A percentile compares a stretch with the other conserved stretches of the same genome.
phyloP scores from a whole-genome alignment of 2,888 invertebrate species.

The Trachelus tabidus region DNA sequence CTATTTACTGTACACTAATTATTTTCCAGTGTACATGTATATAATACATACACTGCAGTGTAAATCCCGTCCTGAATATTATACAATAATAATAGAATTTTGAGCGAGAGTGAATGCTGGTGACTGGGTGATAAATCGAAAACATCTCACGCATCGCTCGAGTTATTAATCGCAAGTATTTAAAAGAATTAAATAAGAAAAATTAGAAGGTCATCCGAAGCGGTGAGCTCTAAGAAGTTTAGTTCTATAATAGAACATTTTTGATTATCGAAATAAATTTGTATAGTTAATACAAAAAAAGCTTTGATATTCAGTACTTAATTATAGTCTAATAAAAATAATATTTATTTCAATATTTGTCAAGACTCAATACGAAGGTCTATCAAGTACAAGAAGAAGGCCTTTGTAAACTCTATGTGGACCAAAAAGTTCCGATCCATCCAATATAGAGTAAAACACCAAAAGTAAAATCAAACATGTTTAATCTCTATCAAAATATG shows the following conservation, averaged over 20 bases:
- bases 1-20: slow-evolving; percentile 14
- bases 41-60: not conserved
- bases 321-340: not conserved
- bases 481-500: slow-evolving; percentile 80
- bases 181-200: slow-evolving; percentile 13
- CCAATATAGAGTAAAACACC: not conserved
- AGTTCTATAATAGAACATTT: not conserved
- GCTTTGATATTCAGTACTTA: not conserved
- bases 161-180: slow-evolving; percentile 10
- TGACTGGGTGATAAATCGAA: slow-evolving; percentile 18
- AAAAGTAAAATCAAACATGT: slow-evolving; percentile 68
- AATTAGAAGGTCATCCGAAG: not conserved
- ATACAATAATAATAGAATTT: not conserved
- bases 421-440: slow-evolving; percentile 3
- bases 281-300: not conserved
- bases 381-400: not conserved
- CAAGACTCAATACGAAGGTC: not conserved
- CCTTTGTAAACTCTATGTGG: not conserved
- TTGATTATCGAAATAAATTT: not conserved
- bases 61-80: slow-evolving; percentile 12
- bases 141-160: not conserved
- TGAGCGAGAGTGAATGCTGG: slow-evolving; percentile 20
- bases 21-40: slow-evolving; percentile 12
- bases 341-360: not conserved
- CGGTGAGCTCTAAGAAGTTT: not conserved